Percentiles rank a stretch among this genome's conserved stretches.
phyloP scores from a whole-genome alignment of 2,888 invertebrate species.

The Unio delphinus region DNA sequence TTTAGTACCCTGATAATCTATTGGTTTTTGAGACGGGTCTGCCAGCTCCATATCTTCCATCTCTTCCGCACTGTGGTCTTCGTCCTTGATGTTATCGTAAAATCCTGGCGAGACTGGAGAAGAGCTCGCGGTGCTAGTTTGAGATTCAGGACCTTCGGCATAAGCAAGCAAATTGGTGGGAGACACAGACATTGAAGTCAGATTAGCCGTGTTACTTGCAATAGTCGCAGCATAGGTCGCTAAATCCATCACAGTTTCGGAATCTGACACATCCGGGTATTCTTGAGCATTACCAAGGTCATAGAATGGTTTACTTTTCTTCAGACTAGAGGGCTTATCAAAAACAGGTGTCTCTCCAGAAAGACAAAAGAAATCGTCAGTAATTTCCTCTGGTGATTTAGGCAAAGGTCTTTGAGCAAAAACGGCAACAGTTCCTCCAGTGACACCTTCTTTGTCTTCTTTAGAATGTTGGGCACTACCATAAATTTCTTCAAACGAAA shows the following conservation, averaged over 20 bases:
- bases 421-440: constrained; percentile 22
- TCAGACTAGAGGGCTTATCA: constrained; percentile 41
- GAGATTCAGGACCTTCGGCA: constrained; percentile 47
- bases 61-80: constrained; percentile 37
- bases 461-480: constrained; percentile 24
- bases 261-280: constrained; percentile 35
- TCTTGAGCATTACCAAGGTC: constrained; percentile 28
- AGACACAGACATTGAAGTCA: constrained; percentile 68
- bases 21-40: constrained; percentile 65
- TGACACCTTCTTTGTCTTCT: constrained; percentile 12
- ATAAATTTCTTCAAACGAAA: constrained; percentile 49
- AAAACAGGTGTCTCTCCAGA: constrained; percentile 45
- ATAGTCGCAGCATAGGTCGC: constrained; percentile 70
- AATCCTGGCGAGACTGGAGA: constrained; percentile 63
- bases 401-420: constrained; percentile 52
- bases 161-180: constrained; percentile 58
- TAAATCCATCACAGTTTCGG: constrained; percentile 61
- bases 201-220: constrained; percentile 68
- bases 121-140: constrained; percentile 46
- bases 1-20: constrained; percentile 67
- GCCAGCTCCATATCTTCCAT: constrained; percentile 61
- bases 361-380: constrained; percentile 40
- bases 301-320: constrained; percentile 40
- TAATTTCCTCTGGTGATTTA: constrained; percentile 54
- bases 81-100: constrained; percentile 55